Evolutionary conservation across 2,888 invertebrate genomes (phyloP).

Genomic region (Erebia epiphron): DNA sequence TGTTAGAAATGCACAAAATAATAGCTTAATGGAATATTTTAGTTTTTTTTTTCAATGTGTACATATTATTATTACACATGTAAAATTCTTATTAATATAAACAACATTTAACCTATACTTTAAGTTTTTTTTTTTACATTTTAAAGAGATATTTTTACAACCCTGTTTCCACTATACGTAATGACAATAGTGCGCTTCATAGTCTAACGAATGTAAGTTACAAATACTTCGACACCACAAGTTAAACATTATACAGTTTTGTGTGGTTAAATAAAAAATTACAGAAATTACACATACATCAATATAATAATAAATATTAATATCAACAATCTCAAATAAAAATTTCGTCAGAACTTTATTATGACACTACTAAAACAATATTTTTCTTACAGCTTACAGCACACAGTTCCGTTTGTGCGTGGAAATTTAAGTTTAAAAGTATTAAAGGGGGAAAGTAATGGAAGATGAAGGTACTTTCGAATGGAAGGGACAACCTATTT

Average conservation of each 20-base stretch:
- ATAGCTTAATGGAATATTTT: conserved; percentile 55
- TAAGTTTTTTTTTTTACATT: conserved; percentile 67
- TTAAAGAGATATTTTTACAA: conserved; percentile 81
- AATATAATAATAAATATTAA: conserved; percentile 32
- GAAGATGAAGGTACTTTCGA: conserved; percentile 32
- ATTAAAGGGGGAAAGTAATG: conserved; percentile 27
- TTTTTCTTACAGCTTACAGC: conserved; percentile 3
- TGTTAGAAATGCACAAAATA: conserved; percentile 42
- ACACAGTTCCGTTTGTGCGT: conserved; percentile 35
- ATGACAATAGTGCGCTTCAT: conserved; percentile 67
- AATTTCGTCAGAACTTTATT: conserved; percentile 31
- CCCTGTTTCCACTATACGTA: conserved; percentile 82
- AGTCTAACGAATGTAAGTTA: conserved; percentile 57
- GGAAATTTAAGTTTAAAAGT: conserved; percentile 30
- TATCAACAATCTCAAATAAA: conserved; percentile 40
- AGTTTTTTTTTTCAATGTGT: conserved; percentile 54
- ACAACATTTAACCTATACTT: conserved; percentile 75
- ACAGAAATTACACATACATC: conserved; percentile 43
- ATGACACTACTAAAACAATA: conserved; percentile 13
- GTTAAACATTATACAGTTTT: conserved; percentile 22
- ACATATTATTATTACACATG: conserved; percentile 72
- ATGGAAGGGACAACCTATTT: conserved; percentile 59
- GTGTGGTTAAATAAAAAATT: conserved; percentile 36
- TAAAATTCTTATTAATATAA: conserved; percentile 76
- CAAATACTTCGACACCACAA: conserved; percentile 40